Evolutionary conservation across 2,797 vertebrate species (phyloP).

Genomic region (Hapalemur alaotrensis): DNA sequence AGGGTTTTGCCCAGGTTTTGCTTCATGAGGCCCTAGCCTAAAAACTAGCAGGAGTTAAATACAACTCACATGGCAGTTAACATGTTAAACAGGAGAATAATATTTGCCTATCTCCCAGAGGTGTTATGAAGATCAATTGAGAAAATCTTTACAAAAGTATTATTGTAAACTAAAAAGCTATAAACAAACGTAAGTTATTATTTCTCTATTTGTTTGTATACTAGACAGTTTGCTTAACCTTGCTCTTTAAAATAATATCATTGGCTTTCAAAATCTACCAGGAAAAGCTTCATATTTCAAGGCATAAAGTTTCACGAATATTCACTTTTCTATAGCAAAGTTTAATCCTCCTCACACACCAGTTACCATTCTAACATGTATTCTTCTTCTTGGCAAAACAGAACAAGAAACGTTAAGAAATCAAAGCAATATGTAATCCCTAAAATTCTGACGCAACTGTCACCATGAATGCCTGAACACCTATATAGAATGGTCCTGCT

Average conservation of each 20-base stretch:
- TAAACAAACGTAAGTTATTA: background rate
- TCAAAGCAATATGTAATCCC: background rate
- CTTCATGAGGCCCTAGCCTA: too few relatives aligned
- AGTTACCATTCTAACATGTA: slow-evolving; percentile 29
- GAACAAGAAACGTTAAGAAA: slow-evolving; percentile 27
- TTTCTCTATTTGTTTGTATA: background rate
- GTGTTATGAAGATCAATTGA: background rate
- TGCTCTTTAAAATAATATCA: background rate
- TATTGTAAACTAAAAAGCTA: slow-evolving; percentile 1
- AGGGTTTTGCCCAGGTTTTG: too few relatives aligned
- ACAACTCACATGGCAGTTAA: too few relatives aligned
- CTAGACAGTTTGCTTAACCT: background rate
- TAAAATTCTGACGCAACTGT: slow-evolving; percentile 1
- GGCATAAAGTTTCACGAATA: background rate
- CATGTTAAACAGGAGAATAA: background rate
- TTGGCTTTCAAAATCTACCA: background rate
- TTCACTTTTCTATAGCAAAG: background rate
- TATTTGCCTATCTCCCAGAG: background rate
- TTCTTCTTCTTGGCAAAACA: background rate
- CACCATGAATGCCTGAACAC: background rate
- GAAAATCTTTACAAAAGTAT: slow-evolving; percentile 24
- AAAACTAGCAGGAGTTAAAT: too few relatives aligned
- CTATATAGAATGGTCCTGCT: background rate
- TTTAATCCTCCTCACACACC: background rate
- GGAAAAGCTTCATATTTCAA: slow-evolving; percentile 19